Percentiles rank a stretch among this genome's conserved stretches.
phyloP scores from a whole-genome alignment of 2,113 vertebrate species.

The Tragelaphus imberbis region DNA sequence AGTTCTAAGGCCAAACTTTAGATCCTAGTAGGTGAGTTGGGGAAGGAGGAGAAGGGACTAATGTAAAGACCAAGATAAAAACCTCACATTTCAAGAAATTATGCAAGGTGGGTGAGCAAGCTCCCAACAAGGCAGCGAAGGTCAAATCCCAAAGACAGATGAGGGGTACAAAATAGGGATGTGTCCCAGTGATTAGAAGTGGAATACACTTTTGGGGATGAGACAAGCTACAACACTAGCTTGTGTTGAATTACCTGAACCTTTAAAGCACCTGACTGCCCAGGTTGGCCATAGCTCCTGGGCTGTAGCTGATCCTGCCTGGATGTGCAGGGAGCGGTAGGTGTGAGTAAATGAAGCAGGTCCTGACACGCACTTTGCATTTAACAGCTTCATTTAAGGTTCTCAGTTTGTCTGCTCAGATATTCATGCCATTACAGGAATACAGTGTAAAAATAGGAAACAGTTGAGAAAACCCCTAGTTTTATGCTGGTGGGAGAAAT shows the following conservation, averaged over 20 bases:
- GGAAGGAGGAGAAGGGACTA: neutral
- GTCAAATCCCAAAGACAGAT: neutral
- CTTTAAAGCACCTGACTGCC: neutral
- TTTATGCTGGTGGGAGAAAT: neutral
- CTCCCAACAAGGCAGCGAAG: neutral
- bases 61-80: neutral
- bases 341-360: neutral
- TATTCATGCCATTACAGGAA: neutral
- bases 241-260: neutral
- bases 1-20: neutral
- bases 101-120: neutral
- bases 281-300: neutral
- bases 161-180: neutral
- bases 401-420: neutral
- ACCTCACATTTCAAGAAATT: neutral
- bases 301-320: neutral
- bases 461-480: neutral
- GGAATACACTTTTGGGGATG: neutral
- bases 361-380: neutral
- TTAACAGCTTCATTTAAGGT: neutral
- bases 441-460: constrained; percentile 40
- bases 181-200: neutral
- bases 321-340: neutral
- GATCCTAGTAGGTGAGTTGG: neutral
- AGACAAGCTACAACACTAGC: neutral